Base-by-base conservation (phyloP, 1,140 invertebrate species). In the Diorhabda sublineata region DNA sequence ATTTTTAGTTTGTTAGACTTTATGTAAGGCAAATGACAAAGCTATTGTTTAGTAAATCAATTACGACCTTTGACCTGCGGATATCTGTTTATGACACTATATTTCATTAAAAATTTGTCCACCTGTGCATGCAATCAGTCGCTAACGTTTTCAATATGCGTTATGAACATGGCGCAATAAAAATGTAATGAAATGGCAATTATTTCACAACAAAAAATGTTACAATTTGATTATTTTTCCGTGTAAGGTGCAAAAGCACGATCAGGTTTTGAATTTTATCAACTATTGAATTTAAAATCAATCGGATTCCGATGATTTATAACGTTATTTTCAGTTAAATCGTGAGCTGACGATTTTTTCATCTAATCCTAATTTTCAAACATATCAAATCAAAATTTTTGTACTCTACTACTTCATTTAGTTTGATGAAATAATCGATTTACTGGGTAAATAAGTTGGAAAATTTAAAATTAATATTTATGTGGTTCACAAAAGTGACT, bases 61-160 rank as follows among this genome's bases (percentile, higher is more conserved):
- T 26, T 26, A 26, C 26, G 26, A 26, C 26, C 26, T 26, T 26
- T 26, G 26, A 26, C 26, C 26, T 26, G 26, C 26, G 26, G 26
- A 26, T 26, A 26, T 26, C 26, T 26, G 26, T 26, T 26, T 26
- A 26, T 26, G 26, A 26, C 47, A 52, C 4, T n/a, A 6, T n/a
- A 52, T 52, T 52, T 52, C 47, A 52, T 52, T 52, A 52, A 52
- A 52, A 52, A 52, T 52, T 52, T 52, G 47, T 52, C 47, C 47
- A 52, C 47, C 47, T 52, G 47, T 52, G 47, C 47, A 52, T 52
- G 47, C 47, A 52, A 52, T 52, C n/a, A 52, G 6, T 52, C 47
- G 47, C 47, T 52, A 8, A n/a, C 47, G n/a, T 52, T 52, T 52
- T 52, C 6, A 52, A 52, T 52, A 52, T 52, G n/a, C 47, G 47